Percentiles rank a stretch among this genome's conserved stretches.
These are phyloP conservation scores for Odontamblyopus rebecca DNA, from an alignment of 2,797 vertebrate species.

Conservation along the genomic window DNA sequence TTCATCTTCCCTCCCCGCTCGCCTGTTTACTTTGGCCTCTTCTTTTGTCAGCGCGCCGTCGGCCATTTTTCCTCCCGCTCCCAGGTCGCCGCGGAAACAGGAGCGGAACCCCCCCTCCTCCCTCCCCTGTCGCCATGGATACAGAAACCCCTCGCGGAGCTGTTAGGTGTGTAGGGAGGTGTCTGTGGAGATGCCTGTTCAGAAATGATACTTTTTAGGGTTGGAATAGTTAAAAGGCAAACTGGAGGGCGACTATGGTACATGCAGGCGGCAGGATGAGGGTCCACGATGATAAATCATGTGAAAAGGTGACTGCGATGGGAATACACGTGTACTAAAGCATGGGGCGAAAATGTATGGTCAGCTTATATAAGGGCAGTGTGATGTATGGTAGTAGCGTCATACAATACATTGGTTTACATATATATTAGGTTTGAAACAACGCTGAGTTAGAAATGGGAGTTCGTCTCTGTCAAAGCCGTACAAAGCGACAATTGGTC, in stretches of 20 bases:
- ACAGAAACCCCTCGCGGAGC: conserved; percentile 40
- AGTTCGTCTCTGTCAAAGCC: neutral
- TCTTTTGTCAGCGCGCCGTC: conserved; percentile 50
- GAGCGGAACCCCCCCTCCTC: conserved; percentile 43
- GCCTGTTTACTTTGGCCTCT: conserved; percentile 53
- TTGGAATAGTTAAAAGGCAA: neutral
- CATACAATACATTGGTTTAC: neutral
- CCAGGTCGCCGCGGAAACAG: conserved; percentile 82
- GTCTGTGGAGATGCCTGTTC: conserved; percentile 56
- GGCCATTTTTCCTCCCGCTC: conserved; percentile 60
- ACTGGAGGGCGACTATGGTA: conserved; percentile 50
- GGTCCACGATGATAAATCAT: conserved; percentile 51
- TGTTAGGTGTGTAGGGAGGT: conserved; percentile 11
- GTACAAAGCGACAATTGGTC: neutral
- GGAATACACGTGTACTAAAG: conserved; percentile 17
- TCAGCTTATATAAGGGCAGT: neutral
- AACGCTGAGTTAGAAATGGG: too few relatives aligned
- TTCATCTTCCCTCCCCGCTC: conserved; percentile 34
- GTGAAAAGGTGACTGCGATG: conserved; percentile 23
- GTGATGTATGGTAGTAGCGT: neutral
- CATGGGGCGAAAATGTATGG: neutral
- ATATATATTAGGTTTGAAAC: too few relatives aligned
- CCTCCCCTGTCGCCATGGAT: conserved; percentile 69
- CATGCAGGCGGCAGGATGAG: conserved; percentile 56
- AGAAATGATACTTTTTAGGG: conserved; percentile 16